Percentiles rank a stretch among this genome's conserved stretches.
phyloP scores from a whole-genome alignment of 2,797 vertebrate genomes.

The Premnoplex brunnescens region DNA sequence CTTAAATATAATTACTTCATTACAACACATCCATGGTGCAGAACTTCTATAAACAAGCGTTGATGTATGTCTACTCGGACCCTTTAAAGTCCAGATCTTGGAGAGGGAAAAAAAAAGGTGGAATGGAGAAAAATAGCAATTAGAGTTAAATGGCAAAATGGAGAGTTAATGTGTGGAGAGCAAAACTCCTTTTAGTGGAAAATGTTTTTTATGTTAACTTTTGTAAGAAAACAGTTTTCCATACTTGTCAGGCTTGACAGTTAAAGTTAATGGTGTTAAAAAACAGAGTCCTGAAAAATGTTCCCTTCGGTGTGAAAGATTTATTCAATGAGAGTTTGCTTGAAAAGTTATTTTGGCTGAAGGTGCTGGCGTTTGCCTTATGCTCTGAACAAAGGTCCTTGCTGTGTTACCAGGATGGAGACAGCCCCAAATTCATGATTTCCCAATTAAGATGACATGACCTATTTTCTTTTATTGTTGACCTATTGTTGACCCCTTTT shows the following conservation, averaged over 20 bases:
- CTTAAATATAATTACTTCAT: constrained; percentile 30
- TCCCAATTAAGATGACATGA: constrained; percentile 24
- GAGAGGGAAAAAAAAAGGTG: background rate
- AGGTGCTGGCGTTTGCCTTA: background rate
- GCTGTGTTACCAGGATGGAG: background rate
- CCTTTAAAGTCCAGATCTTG: constrained; percentile 27
- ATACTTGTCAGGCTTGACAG: constrained; percentile 65
- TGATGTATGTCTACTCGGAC: background rate
- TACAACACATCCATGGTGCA: background rate
- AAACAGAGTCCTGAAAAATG: constrained; percentile 62
- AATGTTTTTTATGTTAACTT: constrained; percentile 62
- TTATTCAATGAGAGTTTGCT: constrained; percentile 48
- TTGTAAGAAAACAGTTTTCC: constrained; percentile 61
- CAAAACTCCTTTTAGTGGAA: constrained; percentile 43
- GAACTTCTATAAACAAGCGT: background rate
- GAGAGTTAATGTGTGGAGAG: constrained; percentile 21
- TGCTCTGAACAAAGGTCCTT: constrained; percentile 35
- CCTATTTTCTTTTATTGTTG: constrained; percentile 23
- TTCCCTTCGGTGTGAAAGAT: constrained; percentile 45
- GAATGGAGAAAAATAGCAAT: constrained; percentile 19
- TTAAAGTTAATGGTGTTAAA: constrained; percentile 68
- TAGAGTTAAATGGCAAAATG: constrained; percentile 38
- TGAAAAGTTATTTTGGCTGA: constrained; percentile 46
- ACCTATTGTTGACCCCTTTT: constrained; percentile 17
- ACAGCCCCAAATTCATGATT: constrained; percentile 6